These are phyloP conservation scores for Holacanthella duospinosa DNA, from an alignment of 2,888 invertebrate species.

Conservation along the genomic window DNA sequence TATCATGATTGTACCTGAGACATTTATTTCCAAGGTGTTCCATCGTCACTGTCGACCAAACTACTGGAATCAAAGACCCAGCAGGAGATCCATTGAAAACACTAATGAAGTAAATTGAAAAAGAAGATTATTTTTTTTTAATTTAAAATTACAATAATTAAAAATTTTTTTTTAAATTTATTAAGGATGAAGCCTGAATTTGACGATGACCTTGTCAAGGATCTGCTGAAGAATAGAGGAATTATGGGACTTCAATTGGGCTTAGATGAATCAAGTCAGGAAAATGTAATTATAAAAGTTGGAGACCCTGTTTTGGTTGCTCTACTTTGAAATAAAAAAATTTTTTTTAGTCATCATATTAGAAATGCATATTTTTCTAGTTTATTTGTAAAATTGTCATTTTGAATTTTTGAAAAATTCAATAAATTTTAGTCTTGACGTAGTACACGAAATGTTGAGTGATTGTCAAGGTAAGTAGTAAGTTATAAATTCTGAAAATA, in stretches of 20 bases:
- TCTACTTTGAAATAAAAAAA: slow-evolving; percentile 19
- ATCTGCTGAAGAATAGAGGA: slow-evolving; percentile 21
- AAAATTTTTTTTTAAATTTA: background rate
- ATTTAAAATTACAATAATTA: background rate
- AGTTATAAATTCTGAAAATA: slow-evolving; percentile 58
- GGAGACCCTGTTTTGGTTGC: slow-evolving; percentile 35
- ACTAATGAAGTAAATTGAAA: slow-evolving; percentile 21
- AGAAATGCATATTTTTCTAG: too few relatives aligned
- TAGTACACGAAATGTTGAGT: slow-evolving; percentile 26
- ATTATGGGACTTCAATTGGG: slow-evolving; percentile 32
- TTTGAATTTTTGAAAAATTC: background rate
- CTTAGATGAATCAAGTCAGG: slow-evolving; percentile 11
- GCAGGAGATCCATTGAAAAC: slow-evolving; percentile 29
- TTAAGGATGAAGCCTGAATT: slow-evolving; percentile 21
- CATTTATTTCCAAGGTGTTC: slow-evolving; percentile 23
- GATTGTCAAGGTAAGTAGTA: slow-evolving; percentile 52
- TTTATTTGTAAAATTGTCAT: background rate
- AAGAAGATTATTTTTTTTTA: background rate
- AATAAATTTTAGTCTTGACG: slow-evolving; percentile 8
- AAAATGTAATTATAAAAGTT: slow-evolving; percentile 20
- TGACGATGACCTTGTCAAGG: slow-evolving; percentile 23
- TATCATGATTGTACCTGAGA: background rate
- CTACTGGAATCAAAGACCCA: slow-evolving; percentile 21
- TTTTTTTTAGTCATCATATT: too few relatives aligned
- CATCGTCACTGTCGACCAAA: slow-evolving; percentile 28